These are phyloP conservation scores for Ditylenchus dipsaci DNA, from an alignment of 1,140 invertebrate species.

Conservation along the genomic window DNA sequence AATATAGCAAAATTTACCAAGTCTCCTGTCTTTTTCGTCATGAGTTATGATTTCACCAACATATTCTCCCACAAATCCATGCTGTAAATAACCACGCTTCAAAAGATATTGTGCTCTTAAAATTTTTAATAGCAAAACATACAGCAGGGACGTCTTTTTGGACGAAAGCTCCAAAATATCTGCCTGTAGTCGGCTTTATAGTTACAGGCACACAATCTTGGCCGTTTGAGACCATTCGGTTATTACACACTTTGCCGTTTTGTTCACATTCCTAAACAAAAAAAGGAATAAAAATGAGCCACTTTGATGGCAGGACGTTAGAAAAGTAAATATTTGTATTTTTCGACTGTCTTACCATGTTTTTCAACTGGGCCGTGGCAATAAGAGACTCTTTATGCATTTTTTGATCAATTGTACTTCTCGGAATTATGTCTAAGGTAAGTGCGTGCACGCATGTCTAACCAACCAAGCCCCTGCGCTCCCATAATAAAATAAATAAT, in stretches of 20 bases:
- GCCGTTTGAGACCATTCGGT: conserved; percentile 17
- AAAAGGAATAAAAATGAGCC: background rate
- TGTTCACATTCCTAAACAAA: conserved; percentile 18
- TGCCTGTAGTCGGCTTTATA: conserved; percentile 9
- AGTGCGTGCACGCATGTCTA: too few relatives aligned
- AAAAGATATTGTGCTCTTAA: background rate
- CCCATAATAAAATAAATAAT: too few relatives aligned
- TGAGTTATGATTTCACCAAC: conserved; percentile 22
- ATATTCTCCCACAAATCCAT: conserved; percentile 28
- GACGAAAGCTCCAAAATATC: conserved; percentile 16
- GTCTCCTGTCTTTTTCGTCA: conserved; percentile 13
- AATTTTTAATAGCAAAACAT: background rate
- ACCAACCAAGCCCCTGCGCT: too few relatives aligned
- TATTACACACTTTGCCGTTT: conserved; percentile 8
- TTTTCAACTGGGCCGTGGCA: too few relatives aligned
- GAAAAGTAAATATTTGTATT: too few relatives aligned
- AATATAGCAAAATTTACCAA: background rate
- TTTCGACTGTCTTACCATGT: too few relatives aligned
- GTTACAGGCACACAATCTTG: conserved; percentile 15
- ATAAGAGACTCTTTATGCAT: too few relatives aligned
- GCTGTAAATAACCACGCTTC: conserved; percentile 10
- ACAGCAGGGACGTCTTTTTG: conserved; percentile 14
- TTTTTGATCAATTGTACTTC: too few relatives aligned
- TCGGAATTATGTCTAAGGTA: too few relatives aligned
- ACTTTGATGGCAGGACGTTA: too few relatives aligned